Percentiles rank a stretch among this genome's conserved stretches.
Evolutionary conservation across 2,888 invertebrate genomes (phyloP).

Genomic region (Leptinotarsa peninsularis): DNA sequence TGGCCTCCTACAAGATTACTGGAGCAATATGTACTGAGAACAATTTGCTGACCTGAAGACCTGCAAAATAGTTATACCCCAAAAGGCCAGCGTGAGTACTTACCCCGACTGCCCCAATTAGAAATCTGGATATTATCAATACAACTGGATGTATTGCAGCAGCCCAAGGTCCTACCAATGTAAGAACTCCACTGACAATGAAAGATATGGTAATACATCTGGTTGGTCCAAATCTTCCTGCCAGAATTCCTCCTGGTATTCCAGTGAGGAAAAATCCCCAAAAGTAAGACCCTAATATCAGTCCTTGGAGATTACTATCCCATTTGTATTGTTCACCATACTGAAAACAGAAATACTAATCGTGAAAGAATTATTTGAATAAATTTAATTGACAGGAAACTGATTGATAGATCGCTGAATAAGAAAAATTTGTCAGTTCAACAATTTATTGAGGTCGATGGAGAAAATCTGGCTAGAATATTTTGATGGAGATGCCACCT

Average conservation of each 20-base stretch:
- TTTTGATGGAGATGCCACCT: too few relatives aligned
- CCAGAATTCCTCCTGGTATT: conserved; percentile 74
- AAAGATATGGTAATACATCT: conserved; percentile 71
- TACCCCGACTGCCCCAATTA: conserved; percentile 75
- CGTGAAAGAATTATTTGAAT: neutral
- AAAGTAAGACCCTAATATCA: conserved; percentile 76
- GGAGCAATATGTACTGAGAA: too few relatives aligned
- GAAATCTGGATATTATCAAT: conserved; percentile 71
- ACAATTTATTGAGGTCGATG: too few relatives aligned
- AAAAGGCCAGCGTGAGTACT: conserved; percentile 52
- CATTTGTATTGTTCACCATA: conserved; percentile 70
- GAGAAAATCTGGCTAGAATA: too few relatives aligned
- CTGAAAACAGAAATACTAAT: conserved; percentile 57
- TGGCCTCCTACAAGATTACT: too few relatives aligned
- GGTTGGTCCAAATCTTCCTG: conserved; percentile 74
- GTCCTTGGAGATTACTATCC: conserved; percentile 73
- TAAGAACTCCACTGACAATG: conserved; percentile 66
- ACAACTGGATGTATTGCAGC: conserved; percentile 71
- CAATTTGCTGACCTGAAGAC: too few relatives aligned
- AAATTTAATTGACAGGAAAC: too few relatives aligned
- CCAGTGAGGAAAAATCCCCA: conserved; percentile 78
- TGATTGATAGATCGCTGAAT: too few relatives aligned
- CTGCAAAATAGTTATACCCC: neutral
- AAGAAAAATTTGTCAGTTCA: too few relatives aligned
- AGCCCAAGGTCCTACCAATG: conserved; percentile 72